phyloP scores from a whole-genome alignment of 2,113 vertebrate species.

The Syngnathus scovelli region DNA sequence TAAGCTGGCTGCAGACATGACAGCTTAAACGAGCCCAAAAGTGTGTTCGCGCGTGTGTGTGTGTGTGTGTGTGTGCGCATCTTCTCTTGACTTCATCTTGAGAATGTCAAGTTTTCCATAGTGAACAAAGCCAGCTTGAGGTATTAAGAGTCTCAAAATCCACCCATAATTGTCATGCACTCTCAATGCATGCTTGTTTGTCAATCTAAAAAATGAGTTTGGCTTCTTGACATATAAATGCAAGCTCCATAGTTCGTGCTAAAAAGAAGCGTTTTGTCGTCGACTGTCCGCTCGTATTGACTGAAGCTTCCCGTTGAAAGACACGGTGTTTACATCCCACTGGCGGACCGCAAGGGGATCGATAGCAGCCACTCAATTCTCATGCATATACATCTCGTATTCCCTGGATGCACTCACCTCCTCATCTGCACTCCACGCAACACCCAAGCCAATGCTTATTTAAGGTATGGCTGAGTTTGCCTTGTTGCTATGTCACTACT shows the following conservation, averaged over 20 bases:
- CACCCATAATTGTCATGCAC: neutral
- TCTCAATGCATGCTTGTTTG: neutral
- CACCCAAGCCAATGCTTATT: conserved; percentile 15
- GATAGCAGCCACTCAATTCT: conserved; percentile 66
- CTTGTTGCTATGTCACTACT: neutral
- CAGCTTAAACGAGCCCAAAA: conserved; percentile 6
- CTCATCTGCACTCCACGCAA: conserved; percentile 28
- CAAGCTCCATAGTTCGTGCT: conserved; percentile 5
- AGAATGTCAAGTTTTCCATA: neutral
- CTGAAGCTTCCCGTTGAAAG: conserved; percentile 59
- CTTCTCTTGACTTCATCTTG: neutral
- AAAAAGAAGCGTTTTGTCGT: conserved; percentile 25
- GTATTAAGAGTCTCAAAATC: neutral
- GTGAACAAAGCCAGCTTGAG: neutral
- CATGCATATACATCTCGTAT: conserved; percentile 69
- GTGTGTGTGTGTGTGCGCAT: neutral
- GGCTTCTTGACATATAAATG: neutral
- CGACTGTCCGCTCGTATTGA: conserved; percentile 53
- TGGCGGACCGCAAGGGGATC: conserved; percentile 57
- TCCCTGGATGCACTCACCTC: conserved; percentile 35
- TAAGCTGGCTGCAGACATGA: conserved; percentile 19
- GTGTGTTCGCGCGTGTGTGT: conserved; percentile 9
- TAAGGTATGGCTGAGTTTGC: neutral
- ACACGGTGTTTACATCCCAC: conserved; percentile 66
- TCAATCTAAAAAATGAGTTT: neutral